A percentile compares a stretch with the other conserved stretches of the same genome.
Conservation (phyloP, 1,140 invertebrate species). For the Drosophila nigromelanica region DNA sequence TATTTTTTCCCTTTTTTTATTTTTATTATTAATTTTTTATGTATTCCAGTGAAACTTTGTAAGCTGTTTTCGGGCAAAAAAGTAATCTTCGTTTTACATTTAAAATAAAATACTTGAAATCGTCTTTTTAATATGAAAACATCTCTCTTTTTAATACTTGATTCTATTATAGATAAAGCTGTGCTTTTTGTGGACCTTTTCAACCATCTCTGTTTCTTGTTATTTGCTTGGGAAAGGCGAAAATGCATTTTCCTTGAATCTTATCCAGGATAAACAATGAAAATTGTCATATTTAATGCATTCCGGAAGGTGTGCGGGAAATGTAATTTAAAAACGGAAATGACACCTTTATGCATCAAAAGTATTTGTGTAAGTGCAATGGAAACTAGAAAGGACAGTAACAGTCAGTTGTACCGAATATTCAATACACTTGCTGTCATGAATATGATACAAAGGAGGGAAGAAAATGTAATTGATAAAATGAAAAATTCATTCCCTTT, state of each 20-base stretch:
- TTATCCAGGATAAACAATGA: conserved; percentile 11
- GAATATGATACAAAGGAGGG: background rate
- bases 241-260: conserved; percentile 25
- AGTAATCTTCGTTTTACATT: background rate
- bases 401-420: background rate
- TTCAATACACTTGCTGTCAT: background rate
- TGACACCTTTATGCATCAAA: conserved; percentile 44
- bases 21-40: conserved; percentile 18
- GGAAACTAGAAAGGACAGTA: background rate
- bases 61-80: background rate
- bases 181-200: conserved; percentile 1
- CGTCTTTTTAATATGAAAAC: background rate
- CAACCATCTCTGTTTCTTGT: background rate
- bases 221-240: conserved; percentile 46
- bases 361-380: conserved; percentile 23
- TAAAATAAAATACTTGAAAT: background rate
- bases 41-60: conserved; percentile 15
- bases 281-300: conserved; percentile 31
- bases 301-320: conserved; percentile 29
- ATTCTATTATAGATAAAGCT: conserved; percentile 26
- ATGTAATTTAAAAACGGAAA: conserved; percentile 59
- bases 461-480: background rate
- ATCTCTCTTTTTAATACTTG: background rate
- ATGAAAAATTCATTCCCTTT: no score
- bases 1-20: no score